These are phyloP conservation scores for Chloroclystis v-ata DNA, from an alignment of 2,888 invertebrate genomes.

Conservation along the genomic window DNA sequence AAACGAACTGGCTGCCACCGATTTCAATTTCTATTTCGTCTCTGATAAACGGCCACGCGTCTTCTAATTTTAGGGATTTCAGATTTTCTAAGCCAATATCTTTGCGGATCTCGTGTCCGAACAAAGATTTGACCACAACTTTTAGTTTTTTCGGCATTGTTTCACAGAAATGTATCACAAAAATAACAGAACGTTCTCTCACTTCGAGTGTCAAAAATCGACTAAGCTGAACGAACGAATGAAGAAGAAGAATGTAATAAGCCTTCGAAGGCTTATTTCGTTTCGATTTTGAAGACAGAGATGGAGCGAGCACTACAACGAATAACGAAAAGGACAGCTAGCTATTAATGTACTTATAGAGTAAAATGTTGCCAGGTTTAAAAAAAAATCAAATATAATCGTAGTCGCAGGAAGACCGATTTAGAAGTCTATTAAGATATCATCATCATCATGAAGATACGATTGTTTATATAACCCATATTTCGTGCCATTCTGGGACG, in stretches of 20 bases:
- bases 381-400: no score
- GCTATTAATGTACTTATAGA: no score
- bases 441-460: no score
- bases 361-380: no score
- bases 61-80: slow-evolving; percentile 69
- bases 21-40: slow-evolving; percentile 75
- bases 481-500: no score
- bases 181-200: slow-evolving; percentile 26
- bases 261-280: no score
- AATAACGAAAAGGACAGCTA: background rate
- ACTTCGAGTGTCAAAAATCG: slow-evolving; percentile 33
- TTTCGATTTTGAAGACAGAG: no score
- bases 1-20: slow-evolving; percentile 69
- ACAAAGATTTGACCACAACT: slow-evolving; percentile 70
- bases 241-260: no score
- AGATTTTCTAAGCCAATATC: slow-evolving; percentile 69
- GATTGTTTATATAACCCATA: no score
- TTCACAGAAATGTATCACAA: slow-evolving; percentile 9
- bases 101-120: slow-evolving; percentile 72
- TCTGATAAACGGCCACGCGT: slow-evolving; percentile 75
- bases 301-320: no score
- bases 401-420: no score
- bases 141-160: slow-evolving; percentile 75
- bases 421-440: no score
- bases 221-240: slow-evolving; percentile 31